Evolutionary conservation across 2,888 invertebrate genomes (phyloP), one percentile per base, ranked within the genome.

Genomic region (Punctoribates punctum): DNA sequence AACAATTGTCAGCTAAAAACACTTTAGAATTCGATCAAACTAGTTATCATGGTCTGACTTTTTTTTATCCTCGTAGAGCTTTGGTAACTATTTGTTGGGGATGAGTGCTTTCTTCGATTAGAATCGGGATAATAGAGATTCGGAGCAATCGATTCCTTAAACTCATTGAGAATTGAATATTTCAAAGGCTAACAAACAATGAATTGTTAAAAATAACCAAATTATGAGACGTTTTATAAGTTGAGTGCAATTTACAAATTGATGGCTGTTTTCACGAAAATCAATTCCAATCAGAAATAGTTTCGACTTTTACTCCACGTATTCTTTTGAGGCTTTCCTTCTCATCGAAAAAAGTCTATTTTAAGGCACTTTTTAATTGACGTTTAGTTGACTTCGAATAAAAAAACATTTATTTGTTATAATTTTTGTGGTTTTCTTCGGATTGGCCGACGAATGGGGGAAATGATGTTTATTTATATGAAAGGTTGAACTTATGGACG

Each of bases 401-500:
- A 48, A 48, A 48, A 48, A 48, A 48, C 13, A 48, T 48, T 15
- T 9, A 48, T 48, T 48, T 17, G 13, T 48, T 17, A 48, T 42
- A 17, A 9, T 48, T 48, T 48, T 9, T 9, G 48, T 17, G 48
- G 3, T 17, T 17, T 48, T 4, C 15, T 48, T 48, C n/a, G 48
- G 13, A 48, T 9, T n/a, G 3, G 13, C 13, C 48, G n/a, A 48
- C 48, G 13, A 48, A 48, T 48, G 42, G 48, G 48, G n/a, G 48
- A 48, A 48, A 13, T 34, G 4, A 34, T 34, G 34, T 34, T 6
- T 20, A 60, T 60, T 17, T 60, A 60, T 17, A 60, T 60, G 60
- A 60, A 3, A 13, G 60, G 60, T 23, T 60, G 60, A 60, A 60
- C 60, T 60, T n/a, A 65, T 65, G 65, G 65, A 65, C 65, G 65